Evolutionary conservation across 2,888 invertebrate species (phyloP), one percentile per base, ranked within the genome.

Genomic region (Yponomeuta cagnagella): DNA sequence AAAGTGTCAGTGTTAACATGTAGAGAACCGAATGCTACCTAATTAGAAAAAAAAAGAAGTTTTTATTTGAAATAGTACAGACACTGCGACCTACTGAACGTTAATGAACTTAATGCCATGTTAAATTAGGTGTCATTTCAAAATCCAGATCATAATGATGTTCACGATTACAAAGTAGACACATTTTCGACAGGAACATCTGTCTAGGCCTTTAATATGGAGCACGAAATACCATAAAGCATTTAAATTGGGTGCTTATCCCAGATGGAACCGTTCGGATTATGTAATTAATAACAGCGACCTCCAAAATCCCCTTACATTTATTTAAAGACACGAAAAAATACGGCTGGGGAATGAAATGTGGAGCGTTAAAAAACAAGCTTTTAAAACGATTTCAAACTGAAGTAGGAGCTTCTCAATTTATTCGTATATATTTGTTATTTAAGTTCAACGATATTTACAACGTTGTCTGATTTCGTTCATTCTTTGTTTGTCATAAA

Each of bases 191-290:
- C 43, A 8, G 43, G 43, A 43, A 58, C 52, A 58, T 58, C 2
- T 58, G 52, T 58, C 12, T 4, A 58, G 52, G 52, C 43, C 43
- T 43, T 5, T 43, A 43, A 43, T 43, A 43, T 8, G 52, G 52
- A 58, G 52, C 4, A 9, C 52, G 15, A 58, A 58, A 58, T 0
- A 15, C 52, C 15, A 58, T 58, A 58, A 58, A 58, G 15, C 52
- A 58, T 58, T 58, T 58, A 58, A 58, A 58, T 58, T 15, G 52
- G 52, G 52, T 58, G 52, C 52, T 58, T 58, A 58, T 58, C 52
- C 52, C 52, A 58, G 12, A 58, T 1, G 52, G 8, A 15, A 58
- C 15, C 52, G 6, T 58, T 58, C 15, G 52, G 52, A 58, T 58
- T 58, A 58, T 3, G 52, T 58, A 58, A 58, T 58, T 58, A 58